Conservation (phyloP, 2,888 invertebrate species). For the Theretra japonica region DNA sequence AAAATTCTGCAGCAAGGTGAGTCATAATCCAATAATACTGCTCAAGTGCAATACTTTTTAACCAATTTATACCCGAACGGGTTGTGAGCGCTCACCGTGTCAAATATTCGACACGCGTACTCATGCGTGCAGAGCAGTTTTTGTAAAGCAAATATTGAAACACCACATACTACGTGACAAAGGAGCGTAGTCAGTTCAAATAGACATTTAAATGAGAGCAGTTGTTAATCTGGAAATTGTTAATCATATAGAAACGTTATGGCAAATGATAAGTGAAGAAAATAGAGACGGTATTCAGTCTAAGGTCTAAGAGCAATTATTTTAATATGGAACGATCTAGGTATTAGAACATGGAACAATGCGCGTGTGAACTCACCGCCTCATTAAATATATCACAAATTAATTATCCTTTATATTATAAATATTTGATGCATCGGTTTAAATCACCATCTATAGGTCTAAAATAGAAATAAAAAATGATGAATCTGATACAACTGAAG, state of each 20-base stretch:
- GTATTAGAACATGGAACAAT: too few relatives aligned
- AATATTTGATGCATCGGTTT: too few relatives aligned
- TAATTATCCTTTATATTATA: too few relatives aligned
- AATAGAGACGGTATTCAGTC: too few relatives aligned
- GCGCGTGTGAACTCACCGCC: too few relatives aligned
- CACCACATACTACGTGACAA: conserved; percentile 11
- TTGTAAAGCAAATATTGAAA: conserved; percentile 44
- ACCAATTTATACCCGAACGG: conserved; percentile 29
- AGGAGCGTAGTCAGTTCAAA: not conserved
- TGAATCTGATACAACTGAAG: too few relatives aligned
- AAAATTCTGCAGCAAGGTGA: conserved; percentile 8
- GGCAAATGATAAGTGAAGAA: too few relatives aligned
- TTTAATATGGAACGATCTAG: too few relatives aligned
- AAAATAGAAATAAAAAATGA: too few relatives aligned
- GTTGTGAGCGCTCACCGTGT: conserved; percentile 49
- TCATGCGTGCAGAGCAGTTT: conserved; percentile 46
- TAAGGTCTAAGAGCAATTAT: too few relatives aligned
- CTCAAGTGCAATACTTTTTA: conserved; percentile 26
- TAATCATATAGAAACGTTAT: not conserved
- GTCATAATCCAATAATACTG: conserved; percentile 19
- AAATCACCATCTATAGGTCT: too few relatives aligned
- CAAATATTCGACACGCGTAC: conserved; percentile 52
- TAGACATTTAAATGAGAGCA: not conserved
- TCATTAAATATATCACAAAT: too few relatives aligned
- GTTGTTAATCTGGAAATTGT: not conserved